phyloP scores from a whole-genome alignment of 2,888 invertebrate genomes.

The Xanthia togata region DNA sequence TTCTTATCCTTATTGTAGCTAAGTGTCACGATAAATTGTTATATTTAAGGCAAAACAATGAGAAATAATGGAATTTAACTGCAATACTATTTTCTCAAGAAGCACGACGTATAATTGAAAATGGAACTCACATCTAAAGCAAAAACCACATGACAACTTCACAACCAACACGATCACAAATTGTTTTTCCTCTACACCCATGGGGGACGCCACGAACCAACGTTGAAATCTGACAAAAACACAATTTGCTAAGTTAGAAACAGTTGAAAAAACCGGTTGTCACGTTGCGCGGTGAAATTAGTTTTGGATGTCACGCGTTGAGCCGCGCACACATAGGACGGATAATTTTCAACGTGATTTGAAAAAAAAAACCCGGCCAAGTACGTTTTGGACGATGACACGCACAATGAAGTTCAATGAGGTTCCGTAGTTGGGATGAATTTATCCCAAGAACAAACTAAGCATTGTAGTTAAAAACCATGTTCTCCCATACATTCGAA shows the following conservation, averaged over 20 bases:
- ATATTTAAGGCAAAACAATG: background rate
- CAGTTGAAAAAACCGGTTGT: slow-evolving; percentile 25
- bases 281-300: slow-evolving; percentile 48
- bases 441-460: too few species aligned
- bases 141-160: slow-evolving; percentile 9
- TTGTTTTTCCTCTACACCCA: slow-evolving; percentile 9
- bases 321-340: background rate
- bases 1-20: too few species aligned
- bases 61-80: background rate
- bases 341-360: slow-evolving; percentile 23
- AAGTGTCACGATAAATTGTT: background rate
- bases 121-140: background rate
- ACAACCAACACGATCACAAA: slow-evolving; percentile 2
- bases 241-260: slow-evolving; percentile 40
- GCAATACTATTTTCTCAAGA: background rate
- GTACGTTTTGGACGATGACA: too few species aligned
- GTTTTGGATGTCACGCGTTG: slow-evolving; percentile 36
- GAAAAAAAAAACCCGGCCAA: background rate
- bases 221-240: slow-evolving; percentile 35
- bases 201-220: background rate
- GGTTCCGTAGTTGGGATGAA: too few species aligned
- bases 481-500: too few species aligned
- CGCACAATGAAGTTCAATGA: too few species aligned
- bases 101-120: background rate
- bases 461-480: too few species aligned